phyloP scores from a whole-genome alignment of 2,113 vertebrate species.

The Cichladusa arquata region DNA sequence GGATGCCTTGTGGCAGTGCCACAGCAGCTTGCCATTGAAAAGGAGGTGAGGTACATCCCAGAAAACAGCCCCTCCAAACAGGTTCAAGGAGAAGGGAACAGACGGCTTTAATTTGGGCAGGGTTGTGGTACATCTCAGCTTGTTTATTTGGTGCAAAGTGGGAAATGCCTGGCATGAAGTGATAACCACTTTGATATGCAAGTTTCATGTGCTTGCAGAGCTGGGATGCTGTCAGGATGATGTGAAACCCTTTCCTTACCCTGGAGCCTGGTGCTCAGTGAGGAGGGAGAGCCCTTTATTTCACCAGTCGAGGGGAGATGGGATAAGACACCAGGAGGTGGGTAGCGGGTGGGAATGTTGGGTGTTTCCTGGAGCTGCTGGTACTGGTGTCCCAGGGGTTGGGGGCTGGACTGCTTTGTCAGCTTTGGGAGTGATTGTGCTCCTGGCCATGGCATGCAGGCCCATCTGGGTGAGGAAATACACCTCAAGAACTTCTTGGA shows the following conservation, averaged over 20 bases:
- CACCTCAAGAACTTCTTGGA: too few relatives aligned
- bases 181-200: not conserved
- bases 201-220: not conserved
- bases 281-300: not conserved
- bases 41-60: not conserved
- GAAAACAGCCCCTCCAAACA: not conserved
- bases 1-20: fast-evolving
- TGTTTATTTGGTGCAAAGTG: not conserved
- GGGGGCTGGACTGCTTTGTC: not conserved
- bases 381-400: not conserved
- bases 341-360: fast-evolving
- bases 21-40: fast-evolving
- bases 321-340: not conserved
- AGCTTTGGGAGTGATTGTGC: not conserved
- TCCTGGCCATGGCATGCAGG: fast-evolving
- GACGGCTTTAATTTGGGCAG: not conserved
- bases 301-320: fast-evolving
- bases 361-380: not conserved
- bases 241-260: not conserved
- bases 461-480: not conserved
- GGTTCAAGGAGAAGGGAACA: not conserved
- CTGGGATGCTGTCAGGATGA: not conserved
- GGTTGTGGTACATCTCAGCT: fast-evolving
- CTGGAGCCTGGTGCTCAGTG: not conserved
- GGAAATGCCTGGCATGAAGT: not conserved